Percentiles rank a stretch among this genome's conserved stretches.
Conservation (phyloP, 2,113 vertebrate genomes). For the Ciconia boyciana region DNA sequence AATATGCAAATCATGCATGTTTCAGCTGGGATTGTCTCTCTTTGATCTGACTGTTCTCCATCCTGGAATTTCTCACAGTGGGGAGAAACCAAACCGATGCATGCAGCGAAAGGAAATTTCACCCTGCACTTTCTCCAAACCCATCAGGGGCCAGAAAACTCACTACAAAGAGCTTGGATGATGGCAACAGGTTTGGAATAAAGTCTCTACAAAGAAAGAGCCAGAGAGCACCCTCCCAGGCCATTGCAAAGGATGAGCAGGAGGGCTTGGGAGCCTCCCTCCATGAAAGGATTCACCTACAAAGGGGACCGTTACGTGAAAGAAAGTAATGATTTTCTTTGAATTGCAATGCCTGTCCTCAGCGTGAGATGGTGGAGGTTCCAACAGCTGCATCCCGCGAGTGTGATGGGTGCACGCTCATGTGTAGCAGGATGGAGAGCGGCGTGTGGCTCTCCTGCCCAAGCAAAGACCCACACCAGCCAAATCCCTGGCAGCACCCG, state of each 20-base stretch:
- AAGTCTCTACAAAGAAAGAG: background rate
- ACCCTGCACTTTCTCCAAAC: background rate
- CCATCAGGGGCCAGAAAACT: background rate
- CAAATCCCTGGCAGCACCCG: background rate
- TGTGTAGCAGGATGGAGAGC: background rate
- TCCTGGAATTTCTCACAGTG: background rate
- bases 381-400: accelerated
- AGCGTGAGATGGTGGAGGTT: background rate
- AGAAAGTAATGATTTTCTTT: background rate
- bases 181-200: background rate
- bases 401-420: no score
- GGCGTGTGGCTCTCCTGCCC: background rate
- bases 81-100: background rate
- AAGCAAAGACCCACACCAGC: background rate
- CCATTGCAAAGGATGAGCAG: background rate
- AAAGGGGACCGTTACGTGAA: accelerated
- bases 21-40: slow-evolving; percentile 53
- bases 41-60: slow-evolving; percentile 51
- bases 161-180: background rate
- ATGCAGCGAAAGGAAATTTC: background rate
- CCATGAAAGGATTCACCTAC: accelerated
- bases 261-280: background rate
- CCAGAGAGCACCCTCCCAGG: background rate
- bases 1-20: slow-evolving; percentile 42
- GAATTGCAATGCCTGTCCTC: background rate